phyloP scores from a whole-genome alignment of 1,140 invertebrate species.

The Radopholus similis region DNA sequence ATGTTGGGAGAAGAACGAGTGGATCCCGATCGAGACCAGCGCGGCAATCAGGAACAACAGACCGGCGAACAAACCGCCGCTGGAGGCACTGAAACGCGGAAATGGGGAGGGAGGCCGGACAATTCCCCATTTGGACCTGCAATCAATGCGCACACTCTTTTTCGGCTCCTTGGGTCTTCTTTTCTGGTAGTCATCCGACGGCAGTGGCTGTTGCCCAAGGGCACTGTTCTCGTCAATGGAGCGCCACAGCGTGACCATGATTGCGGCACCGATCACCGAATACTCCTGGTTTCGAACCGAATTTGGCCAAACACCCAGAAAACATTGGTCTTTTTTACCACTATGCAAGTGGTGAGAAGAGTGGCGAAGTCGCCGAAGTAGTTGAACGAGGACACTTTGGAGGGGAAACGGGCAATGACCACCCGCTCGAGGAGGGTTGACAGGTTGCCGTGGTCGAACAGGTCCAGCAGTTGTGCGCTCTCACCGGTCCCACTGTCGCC shows the following conservation, averaged over 20 bases:
- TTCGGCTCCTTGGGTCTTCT: conserved; percentile 32
- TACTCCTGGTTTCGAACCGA: conserved; percentile 38
- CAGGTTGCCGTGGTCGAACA: not conserved
- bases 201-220: not conserved
- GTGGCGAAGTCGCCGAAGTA: conserved; percentile 60
- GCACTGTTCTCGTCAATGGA: conserved; percentile 39
- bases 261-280: conserved; percentile 55
- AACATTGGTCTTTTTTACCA: conserved; percentile 14
- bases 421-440: not conserved
- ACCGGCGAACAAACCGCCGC: conserved; percentile 54
- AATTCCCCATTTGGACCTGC: conserved; percentile 50
- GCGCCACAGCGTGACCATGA: conserved; percentile 57
- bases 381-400: conserved; percentile 43
- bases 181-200: no score
- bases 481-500: not conserved
- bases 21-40: conserved; percentile 57
- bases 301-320: not conserved
- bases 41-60: conserved; percentile 52
- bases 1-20: conserved; percentile 49
- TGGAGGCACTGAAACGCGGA: conserved; percentile 43
- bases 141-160: conserved; percentile 56
- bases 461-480: not conserved
- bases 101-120: not conserved
- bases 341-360: conserved; percentile 54
- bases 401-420: not conserved